These are phyloP conservation scores for Myanophis thanlyinensis DNA, from an alignment of 2,113 vertebrate species.

Conservation along the genomic window DNA sequence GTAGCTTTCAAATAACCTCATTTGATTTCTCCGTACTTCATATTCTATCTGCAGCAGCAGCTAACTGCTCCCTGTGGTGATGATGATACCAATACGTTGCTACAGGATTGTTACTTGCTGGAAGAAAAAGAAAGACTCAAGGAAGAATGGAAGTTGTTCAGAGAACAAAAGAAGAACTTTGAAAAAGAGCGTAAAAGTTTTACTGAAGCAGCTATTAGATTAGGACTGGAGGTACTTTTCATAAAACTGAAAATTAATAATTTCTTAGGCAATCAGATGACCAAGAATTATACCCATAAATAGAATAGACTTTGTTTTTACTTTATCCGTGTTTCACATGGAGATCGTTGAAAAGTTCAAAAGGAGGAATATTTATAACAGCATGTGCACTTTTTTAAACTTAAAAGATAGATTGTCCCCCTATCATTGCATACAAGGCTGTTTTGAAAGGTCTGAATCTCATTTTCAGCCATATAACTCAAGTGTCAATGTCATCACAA, in stretches of 20 bases:
- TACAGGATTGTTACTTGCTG: conserved; percentile 90
- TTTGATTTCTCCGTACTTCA: conserved; percentile 8
- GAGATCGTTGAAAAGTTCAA: not conserved
- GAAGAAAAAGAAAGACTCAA: conserved; percentile 94
- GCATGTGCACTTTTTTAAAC: not conserved
- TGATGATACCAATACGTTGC: conserved; percentile 85
- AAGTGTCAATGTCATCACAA: not conserved
- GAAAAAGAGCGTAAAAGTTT: conserved; percentile 92
- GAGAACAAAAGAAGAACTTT: conserved; percentile 93
- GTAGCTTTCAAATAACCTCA: conserved; percentile 6
- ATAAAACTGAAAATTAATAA: not conserved
- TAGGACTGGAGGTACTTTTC: conserved; percentile 87
- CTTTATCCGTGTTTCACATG: not conserved
- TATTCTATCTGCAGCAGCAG: conserved; percentile 79
- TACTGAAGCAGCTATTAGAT: conserved; percentile 93
- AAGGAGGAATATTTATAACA: not conserved
- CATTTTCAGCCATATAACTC: not conserved
- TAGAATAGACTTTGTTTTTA: not conserved
- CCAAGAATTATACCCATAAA: not conserved
- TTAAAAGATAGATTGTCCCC: not conserved
- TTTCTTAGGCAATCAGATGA: not conserved
- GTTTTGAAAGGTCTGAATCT: no score
- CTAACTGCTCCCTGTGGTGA: conserved; percentile 86
- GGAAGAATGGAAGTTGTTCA: conserved; percentile 92
- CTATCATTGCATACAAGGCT: not conserved